phyloP scores from a whole-genome alignment of 2,797 vertebrate species.

The Benthosema pterotum region DNA sequence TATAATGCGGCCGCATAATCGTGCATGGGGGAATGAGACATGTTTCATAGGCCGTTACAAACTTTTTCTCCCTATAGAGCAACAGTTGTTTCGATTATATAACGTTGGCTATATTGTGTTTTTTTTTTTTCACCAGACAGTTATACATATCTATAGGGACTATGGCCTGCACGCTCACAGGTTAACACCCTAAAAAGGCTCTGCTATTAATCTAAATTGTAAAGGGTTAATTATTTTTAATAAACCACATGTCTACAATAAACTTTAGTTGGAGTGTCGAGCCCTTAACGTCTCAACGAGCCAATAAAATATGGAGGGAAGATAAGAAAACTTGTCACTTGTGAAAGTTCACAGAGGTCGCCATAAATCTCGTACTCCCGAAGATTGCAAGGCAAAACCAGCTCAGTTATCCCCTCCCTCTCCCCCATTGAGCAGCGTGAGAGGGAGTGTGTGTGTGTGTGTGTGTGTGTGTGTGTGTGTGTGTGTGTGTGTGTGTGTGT shows the following conservation, averaged over 20 bases:
- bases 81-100: slow-evolving; percentile 73
- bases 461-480: slow-evolving; percentile 34
- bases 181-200: slow-evolving; percentile 52
- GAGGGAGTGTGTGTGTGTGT: slow-evolving; percentile 34
- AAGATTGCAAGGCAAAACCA: slow-evolving; percentile 51
- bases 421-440: slow-evolving; percentile 41
- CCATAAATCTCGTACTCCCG: slow-evolving; percentile 71
- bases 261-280: slow-evolving; percentile 50
- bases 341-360: slow-evolving; percentile 74
- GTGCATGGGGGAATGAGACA: neutral
- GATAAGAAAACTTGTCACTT: slow-evolving; percentile 71
- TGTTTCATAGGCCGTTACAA: slow-evolving; percentile 2
- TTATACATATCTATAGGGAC: slow-evolving; percentile 53
- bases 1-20: no score
- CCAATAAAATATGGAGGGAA: slow-evolving; percentile 72
- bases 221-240: slow-evolving; percentile 81
- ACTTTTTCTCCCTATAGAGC: slow-evolving; percentile 35
- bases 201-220: slow-evolving; percentile 79
- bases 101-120: slow-evolving; percentile 42
- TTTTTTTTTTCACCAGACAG: neutral
- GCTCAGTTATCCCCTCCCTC: slow-evolving; percentile 15
- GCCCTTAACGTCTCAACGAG: slow-evolving; percentile 61
- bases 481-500: slow-evolving; percentile 43
- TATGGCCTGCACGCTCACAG: neutral
- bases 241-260: slow-evolving; percentile 49